Conservation (phyloP, 2,113 vertebrate genomes). For the Dasypus novemcinctus region DNA sequence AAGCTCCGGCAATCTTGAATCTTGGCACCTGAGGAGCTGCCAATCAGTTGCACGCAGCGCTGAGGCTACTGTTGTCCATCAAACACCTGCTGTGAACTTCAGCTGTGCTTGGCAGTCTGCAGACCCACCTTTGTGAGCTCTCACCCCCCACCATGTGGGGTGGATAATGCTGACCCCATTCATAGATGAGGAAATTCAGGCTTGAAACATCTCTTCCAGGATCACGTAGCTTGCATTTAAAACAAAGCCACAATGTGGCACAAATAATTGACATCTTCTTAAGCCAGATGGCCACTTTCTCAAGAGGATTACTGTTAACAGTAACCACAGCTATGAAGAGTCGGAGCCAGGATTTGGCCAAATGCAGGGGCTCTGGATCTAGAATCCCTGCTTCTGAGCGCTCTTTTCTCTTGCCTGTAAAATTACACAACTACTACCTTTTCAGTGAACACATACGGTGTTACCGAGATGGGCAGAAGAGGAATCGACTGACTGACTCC, state of each 20-base stretch:
- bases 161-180: not conserved
- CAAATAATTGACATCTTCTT: not conserved
- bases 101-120: accelerated
- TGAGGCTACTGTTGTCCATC: accelerated
- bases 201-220: not conserved
- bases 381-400: not conserved
- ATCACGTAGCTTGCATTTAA: not conserved
- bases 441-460: not conserved
- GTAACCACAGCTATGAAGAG: not conserved
- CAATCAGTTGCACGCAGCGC: accelerated
- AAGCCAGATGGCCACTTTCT: not conserved
- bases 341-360: not conserved
- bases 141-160: not conserved
- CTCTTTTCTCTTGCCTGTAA: not conserved
- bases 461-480: not conserved
- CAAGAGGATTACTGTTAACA: not conserved
- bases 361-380: not conserved
- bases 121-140: not conserved
- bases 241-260: not conserved
- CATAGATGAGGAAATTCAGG: not conserved
- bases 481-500: not conserved
- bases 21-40: not conserved
- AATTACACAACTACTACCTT: not conserved
- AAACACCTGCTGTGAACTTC: not conserved
- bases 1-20: not conserved